Conservation (phyloP, 2,113 vertebrate genomes). For the Apodemus sylvaticus region DNA sequence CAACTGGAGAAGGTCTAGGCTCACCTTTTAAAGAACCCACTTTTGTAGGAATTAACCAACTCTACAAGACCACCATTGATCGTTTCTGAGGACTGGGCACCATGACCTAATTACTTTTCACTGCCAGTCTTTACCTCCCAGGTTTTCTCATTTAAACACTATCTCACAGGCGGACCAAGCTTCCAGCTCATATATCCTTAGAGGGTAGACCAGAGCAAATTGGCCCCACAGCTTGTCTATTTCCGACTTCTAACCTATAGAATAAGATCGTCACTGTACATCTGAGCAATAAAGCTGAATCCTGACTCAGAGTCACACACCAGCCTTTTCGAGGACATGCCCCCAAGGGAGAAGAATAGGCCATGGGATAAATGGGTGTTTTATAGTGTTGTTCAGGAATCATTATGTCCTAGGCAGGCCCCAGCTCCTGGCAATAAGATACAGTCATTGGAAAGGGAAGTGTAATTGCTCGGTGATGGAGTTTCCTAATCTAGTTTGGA, state of each 20-base stretch:
- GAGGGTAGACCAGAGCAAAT: not conserved
- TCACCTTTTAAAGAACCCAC: not conserved
- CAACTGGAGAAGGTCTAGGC: no score
- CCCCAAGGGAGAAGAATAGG: not conserved
- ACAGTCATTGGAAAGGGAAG: not conserved
- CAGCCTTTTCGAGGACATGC: slow-evolving; percentile 19
- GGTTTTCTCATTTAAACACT: not conserved
- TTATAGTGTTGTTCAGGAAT: not conserved
- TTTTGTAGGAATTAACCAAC: not conserved
- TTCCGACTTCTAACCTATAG: not conserved
- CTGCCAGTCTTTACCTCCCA: not conserved
- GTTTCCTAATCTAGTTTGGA: slow-evolving; percentile 63
- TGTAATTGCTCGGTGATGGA: not conserved
- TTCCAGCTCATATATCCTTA: not conserved
- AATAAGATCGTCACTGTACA: slow-evolving; percentile 24
- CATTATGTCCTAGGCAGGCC: slow-evolving; percentile 48
- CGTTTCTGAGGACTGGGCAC: not conserved
- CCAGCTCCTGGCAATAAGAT: slow-evolving; percentile 49
- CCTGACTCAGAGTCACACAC: not conserved
- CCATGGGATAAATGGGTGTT: not conserved
- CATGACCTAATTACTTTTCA: not conserved
- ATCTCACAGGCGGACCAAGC: not conserved
- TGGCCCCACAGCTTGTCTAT: not conserved
- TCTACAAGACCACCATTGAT: not conserved
- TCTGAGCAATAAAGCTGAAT: not conserved